Base-by-base conservation (phyloP, 2,888 invertebrate species). In the Caradrina kadenii region DNA sequence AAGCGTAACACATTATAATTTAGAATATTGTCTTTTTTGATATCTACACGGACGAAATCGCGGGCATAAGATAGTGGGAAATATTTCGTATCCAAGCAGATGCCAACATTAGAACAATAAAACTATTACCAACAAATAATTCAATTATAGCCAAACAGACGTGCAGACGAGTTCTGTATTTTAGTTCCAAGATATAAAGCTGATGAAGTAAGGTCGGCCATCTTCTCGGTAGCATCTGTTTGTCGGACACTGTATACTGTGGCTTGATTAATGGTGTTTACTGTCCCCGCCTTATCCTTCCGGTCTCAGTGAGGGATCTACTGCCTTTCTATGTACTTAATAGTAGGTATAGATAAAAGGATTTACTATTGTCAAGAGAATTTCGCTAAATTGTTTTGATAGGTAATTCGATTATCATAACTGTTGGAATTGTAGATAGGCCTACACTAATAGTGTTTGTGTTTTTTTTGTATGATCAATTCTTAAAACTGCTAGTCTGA, bases 221-320 rank as follows among this genome's bases (percentile, higher is more conserved):
- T 65, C 59, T 60, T 64, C 70, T 26, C 11, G n/a, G 61, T 7
- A 69, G 26, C 81, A 76, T 80, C 78, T 83, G 83, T 63, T 59
- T 77, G 82, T 80, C 74, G 54, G 21, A 1, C 62, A 55, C 74
- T 69, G 65, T 64, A 52, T 65, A 69, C 53, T 66, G 76, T 67
- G 61, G 45, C 39, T 26, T 83, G 82, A 82, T 81, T 83, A 83
- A 82, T 73, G 69, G 69, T 76, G 56, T 79, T 64, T 63, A 69
- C 63, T 68, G 74, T 65, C 71, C 49, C 19, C 65, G 72, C 53
- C 53, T 56, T 71, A 68, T 72, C 81, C 81, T 72, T 76, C 69
- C 78, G 54, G 26, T 17, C 31, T 54, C 49, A 50, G 39, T 60
- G 59, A 63, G 26, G 59, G 54, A 71, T 64, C 50, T 65, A 55